These are phyloP conservation scores for Carduelis carduelis DNA, from an alignment of 2,797 vertebrate genomes.

Conservation along the genomic window DNA sequence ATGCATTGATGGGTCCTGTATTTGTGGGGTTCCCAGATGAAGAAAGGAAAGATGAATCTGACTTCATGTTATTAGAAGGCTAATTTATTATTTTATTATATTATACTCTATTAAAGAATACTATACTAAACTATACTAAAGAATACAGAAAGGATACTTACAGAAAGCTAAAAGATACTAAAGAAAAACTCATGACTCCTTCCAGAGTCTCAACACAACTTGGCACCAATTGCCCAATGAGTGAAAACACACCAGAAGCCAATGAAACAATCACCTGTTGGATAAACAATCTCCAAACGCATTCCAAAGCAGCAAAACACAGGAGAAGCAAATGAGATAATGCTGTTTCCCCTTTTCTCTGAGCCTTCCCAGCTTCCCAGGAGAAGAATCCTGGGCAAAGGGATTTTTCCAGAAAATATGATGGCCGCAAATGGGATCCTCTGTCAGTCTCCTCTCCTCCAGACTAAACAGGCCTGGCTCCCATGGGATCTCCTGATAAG, in stretches of 20 bases:
- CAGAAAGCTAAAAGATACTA: neutral
- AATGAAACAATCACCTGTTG: neutral
- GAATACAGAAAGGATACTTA: neutral
- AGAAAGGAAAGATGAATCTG: neutral
- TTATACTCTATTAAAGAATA: neutral
- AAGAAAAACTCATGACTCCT: neutral
- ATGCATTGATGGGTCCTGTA: neutral
- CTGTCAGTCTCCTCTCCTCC: neutral
- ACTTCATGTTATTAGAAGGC: neutral
- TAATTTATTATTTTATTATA: neutral
- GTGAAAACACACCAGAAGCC: neutral
- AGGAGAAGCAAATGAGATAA: neutral
- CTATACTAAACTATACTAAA: neutral
- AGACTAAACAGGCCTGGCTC: neutral
- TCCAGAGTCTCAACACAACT: neutral
- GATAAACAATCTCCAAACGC: neutral
- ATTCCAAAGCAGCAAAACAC: neutral
- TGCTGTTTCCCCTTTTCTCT: neutral
- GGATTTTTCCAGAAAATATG: neutral
- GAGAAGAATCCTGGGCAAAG: neutral
- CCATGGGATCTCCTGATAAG: accelerated
- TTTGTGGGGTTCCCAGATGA: neutral
- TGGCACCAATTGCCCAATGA: neutral
- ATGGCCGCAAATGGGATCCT: neutral
- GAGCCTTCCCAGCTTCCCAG: neutral